Evolutionary conservation across 2,797 vertebrate species (phyloP).

Genomic region (Melanotaenia trifasciata): DNA sequence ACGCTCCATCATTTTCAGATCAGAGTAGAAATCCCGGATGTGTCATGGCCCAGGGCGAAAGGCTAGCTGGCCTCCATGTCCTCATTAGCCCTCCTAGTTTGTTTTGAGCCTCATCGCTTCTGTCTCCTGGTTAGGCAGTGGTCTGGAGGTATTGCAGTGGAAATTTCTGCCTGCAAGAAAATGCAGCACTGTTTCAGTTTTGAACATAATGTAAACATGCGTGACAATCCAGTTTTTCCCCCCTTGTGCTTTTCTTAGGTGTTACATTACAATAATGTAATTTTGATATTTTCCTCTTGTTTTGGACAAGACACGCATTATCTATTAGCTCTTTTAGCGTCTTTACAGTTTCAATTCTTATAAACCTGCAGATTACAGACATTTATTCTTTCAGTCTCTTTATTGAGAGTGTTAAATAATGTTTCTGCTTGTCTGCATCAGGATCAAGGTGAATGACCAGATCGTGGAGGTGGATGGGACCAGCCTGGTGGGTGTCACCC

Average conservation of each 20-base stretch:
- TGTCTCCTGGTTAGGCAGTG: constrained; percentile 51
- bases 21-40: constrained; percentile 36
- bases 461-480: constrained; percentile 98
- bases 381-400: neutral
- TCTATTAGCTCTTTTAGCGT: neutral
- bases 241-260: constrained; percentile 7
- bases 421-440: constrained; percentile 58
- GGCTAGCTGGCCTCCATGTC: constrained; percentile 37
- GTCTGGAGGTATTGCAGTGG: constrained; percentile 28
- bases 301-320: no score
- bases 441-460: constrained; percentile 98
- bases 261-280: constrained; percentile 3
- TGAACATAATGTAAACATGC: constrained; percentile 35
- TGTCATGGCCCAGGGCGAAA: constrained; percentile 46
- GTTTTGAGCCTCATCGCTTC: constrained; percentile 61
- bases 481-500: constrained; percentile 97
- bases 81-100: constrained; percentile 46
- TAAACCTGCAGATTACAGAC: neutral
- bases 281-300: neutral
- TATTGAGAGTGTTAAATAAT: constrained; percentile 7
- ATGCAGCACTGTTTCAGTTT: constrained; percentile 33
- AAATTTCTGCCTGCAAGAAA: constrained; percentile 26
- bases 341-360: constrained; percentile 4
- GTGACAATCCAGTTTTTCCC: constrained; percentile 13
- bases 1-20: constrained; percentile 35